Evolutionary conservation across 1,140 invertebrate species (phyloP).

Genomic region (Microplitis demolitor): DNA sequence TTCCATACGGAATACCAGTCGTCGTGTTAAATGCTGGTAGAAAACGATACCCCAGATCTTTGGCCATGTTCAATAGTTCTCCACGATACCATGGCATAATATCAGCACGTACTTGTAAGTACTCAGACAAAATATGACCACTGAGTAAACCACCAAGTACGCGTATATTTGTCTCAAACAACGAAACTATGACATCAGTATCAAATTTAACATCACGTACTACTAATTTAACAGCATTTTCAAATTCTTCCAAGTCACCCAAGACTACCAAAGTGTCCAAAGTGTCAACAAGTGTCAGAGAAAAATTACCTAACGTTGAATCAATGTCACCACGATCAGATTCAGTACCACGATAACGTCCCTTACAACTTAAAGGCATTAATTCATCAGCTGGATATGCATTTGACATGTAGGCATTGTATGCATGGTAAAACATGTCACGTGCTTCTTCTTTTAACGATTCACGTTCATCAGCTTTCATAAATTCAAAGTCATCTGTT

Average conservation of each 20-base stretch:
- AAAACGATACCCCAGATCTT: slow-evolving; percentile 89
- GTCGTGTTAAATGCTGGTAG: slow-evolving; percentile 97
- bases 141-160: slow-evolving; percentile 92
- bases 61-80: slow-evolving; percentile 87
- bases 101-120: slow-evolving; percentile 76
- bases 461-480: slow-evolving; percentile 65
- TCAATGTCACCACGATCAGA: slow-evolving; percentile 93
- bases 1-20: slow-evolving; percentile 95
- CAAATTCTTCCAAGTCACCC: slow-evolving; percentile 93
- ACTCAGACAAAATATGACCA: slow-evolving; percentile 88
- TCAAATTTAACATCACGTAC: slow-evolving; percentile 89
- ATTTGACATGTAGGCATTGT: slow-evolving; percentile 94
- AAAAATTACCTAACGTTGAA: slow-evolving; percentile 95
- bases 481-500: slow-evolving; percentile 58
- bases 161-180: slow-evolving; percentile 98
- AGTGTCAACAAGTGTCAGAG: slow-evolving; percentile 92
- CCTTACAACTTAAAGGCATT: slow-evolving; percentile 95
- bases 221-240: slow-evolving; percentile 85
- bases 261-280: slow-evolving; percentile 92
- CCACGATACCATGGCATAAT: slow-evolving; percentile 90
- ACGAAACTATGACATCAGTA: slow-evolving; percentile 92
- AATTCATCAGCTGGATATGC: slow-evolving; percentile 98
- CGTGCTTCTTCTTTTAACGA: slow-evolving; percentile 77
- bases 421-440: slow-evolving; percentile 98
- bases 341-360: slow-evolving; percentile 84